These are phyloP conservation scores for Acipenser oxyrinchus DNA, from an alignment of 2,797 vertebrate genomes.

Conservation along the genomic window DNA sequence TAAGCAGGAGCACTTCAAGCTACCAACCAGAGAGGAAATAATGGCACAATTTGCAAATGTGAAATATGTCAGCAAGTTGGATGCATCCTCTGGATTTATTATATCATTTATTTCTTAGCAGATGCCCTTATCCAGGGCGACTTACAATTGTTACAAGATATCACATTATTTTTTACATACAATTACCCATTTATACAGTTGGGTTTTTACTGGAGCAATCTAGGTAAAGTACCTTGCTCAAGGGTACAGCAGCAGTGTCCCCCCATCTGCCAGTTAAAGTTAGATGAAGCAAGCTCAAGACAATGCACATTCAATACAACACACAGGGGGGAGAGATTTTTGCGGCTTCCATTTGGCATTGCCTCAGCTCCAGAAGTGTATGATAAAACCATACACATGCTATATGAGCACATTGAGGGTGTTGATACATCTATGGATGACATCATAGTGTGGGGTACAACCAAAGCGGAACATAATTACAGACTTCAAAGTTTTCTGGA, in stretches of 20 bases:
- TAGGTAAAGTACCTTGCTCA: no score
- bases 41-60: no score
- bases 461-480: constrained; percentile 1
- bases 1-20: not conserved
- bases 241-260: no score
- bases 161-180: no score
- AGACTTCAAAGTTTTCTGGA: constrained; percentile 7
- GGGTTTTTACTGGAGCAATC: no score
- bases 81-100: not conserved
- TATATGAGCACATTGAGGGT: not conserved
- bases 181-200: no score
- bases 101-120: no score
- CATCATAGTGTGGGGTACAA: constrained; percentile 6
- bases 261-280: not conserved
- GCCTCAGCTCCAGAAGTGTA: constrained; percentile 9
- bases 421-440: constrained; percentile 9
- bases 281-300: constrained; percentile 5
- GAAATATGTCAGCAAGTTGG: no score
- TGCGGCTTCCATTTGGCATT: constrained; percentile 10
- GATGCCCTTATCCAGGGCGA: no score
- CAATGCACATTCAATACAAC: constrained; percentile 10
- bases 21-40: no score
- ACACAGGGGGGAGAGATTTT: constrained; percentile 9
- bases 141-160: no score
- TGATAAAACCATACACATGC: not conserved